phyloP scores from a whole-genome alignment of 2,888 invertebrate species.

The Scaeva pyrastri region DNA sequence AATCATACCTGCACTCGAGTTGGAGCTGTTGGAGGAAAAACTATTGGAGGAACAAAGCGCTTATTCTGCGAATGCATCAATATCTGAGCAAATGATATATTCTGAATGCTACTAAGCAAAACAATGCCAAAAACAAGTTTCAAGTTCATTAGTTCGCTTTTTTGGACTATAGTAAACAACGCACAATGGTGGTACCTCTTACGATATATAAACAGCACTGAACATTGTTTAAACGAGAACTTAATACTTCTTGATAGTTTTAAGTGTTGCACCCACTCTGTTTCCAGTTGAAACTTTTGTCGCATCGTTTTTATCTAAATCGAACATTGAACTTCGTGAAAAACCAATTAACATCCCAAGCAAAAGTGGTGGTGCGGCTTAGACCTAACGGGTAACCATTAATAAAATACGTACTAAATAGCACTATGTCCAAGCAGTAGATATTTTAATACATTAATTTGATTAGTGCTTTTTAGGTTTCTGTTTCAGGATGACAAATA shows the following conservation, averaged over 20 bases:
- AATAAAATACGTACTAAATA: too few relatives aligned
- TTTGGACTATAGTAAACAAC: neutral
- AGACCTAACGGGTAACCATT: neutral
- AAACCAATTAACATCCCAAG: neutral
- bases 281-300: neutral
- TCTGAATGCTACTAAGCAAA: neutral
- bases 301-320: neutral
- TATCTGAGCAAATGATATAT: neutral
- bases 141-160: neutral
- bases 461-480: too few relatives aligned
- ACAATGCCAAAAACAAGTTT: constrained; percentile 3
- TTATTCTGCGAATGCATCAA: constrained; percentile 7
- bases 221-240: constrained; percentile 8
- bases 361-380: neutral
- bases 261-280: neutral
- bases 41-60: constrained; percentile 46
- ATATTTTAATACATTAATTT: too few relatives aligned
- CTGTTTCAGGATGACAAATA: too few relatives aligned
- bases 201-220: constrained; percentile 45
- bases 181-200: constrained; percentile 32
- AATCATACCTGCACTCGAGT: constrained; percentile 62
- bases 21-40: constrained; percentile 60
- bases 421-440: too few relatives aligned
- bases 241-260: constrained; percentile 6
- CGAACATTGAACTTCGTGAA: neutral